A percentile compares a stretch with the other conserved stretches of the same genome.
phyloP scores from a whole-genome alignment of 2,113 vertebrate species.

The Nyctereutes procyonoides region DNA sequence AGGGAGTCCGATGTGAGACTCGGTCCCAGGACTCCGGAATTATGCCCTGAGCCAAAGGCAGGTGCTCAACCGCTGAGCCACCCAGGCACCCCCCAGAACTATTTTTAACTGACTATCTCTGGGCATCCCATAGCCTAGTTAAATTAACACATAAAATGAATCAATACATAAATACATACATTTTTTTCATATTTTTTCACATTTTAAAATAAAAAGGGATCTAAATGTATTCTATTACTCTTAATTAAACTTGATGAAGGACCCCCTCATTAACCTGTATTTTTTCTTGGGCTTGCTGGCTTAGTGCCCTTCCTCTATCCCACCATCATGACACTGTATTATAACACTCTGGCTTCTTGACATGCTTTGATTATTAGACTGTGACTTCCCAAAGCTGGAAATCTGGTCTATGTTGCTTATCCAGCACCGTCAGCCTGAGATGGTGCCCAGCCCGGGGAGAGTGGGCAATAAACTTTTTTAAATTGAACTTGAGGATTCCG shows the following conservation, averaged over 20 bases:
- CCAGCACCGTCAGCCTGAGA: not conserved
- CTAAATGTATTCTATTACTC: not conserved
- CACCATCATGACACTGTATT: rapidly evolving
- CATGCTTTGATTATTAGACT: not conserved
- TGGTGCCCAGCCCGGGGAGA: not conserved
- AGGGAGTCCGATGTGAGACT: too few species aligned
- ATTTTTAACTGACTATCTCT: not conserved
- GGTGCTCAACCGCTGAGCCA: too few species aligned
- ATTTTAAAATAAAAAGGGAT: not conserved
- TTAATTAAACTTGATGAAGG: not conserved
- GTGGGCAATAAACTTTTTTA: not conserved
- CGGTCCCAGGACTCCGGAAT: too few species aligned
- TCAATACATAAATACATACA: not conserved
- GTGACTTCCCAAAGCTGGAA: not conserved
- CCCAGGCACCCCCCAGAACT: too few species aligned
- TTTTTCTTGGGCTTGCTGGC: not conserved
- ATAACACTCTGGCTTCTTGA: not conserved
- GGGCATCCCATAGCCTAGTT: not conserved
- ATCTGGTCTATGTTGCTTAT: not conserved
- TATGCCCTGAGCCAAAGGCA: too few species aligned
- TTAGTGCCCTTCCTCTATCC: too few species aligned
- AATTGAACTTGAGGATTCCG: too few species aligned
- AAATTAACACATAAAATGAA: not conserved
- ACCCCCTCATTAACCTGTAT: not conserved
- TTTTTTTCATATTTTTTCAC: not conserved